Conservation (phyloP, 2,113 vertebrate genomes). For the Connochaetes taurinus region DNA sequence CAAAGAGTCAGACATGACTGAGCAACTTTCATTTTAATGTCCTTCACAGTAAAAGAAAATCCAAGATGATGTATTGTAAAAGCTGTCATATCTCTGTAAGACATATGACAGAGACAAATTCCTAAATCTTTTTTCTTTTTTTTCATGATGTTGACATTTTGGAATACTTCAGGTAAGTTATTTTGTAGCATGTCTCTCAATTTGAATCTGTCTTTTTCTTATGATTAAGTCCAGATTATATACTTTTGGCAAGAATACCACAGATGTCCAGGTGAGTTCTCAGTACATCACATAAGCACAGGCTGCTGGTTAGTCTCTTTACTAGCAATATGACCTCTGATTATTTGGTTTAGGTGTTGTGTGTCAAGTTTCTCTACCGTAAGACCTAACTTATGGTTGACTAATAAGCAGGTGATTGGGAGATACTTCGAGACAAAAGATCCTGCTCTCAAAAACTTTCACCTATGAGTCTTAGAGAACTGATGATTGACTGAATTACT, state of each 20-base stretch:
- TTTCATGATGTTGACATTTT: background rate
- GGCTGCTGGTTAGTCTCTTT: background rate
- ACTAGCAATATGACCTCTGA: background rate
- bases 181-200: background rate
- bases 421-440: background rate
- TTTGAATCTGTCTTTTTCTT: background rate
- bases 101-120: background rate
- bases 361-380: background rate
- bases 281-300: background rate
- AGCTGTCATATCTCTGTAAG: background rate
- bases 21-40: background rate
- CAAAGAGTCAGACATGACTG: background rate
- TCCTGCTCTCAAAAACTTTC: background rate
- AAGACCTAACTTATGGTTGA: background rate
- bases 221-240: background rate
- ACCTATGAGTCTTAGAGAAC: background rate
- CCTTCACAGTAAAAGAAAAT: slow-evolving; percentile 17
- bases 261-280: background rate
- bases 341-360: background rate
- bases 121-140: background rate
- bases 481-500: background rate
- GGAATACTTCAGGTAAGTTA: background rate
- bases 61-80: background rate
- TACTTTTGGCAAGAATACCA: background rate
- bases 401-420: background rate